phyloP scores from a whole-genome alignment of 2,888 invertebrate genomes.

The Heliconius ethilla region DNA sequence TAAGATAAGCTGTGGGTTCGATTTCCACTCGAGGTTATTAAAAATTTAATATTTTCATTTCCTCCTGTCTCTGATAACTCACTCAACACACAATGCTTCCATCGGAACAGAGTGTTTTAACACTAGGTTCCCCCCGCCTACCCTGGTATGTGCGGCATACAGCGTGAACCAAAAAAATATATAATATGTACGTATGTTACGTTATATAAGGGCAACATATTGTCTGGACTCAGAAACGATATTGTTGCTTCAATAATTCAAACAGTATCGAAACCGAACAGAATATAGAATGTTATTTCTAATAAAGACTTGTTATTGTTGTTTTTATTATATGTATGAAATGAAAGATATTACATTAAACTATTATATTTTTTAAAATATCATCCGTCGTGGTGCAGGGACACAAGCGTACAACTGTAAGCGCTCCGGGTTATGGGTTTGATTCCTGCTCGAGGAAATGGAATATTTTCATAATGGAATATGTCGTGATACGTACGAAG shows the following conservation, averaged over 20 bases:
- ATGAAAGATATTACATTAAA: background rate
- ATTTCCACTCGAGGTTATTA: no score
- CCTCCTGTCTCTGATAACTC: no score
- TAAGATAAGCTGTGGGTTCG: no score
- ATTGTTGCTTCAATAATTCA: constrained; percentile 27
- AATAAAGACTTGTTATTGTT: background rate
- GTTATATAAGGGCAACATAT: constrained; percentile 5
- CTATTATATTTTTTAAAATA: no score
- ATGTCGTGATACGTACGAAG: no score
- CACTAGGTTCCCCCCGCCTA: no score
- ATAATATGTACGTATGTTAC: background rate
- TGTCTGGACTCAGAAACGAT: constrained; percentile 15
- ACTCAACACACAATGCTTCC: no score
- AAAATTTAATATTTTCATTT: no score
- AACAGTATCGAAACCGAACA: constrained; percentile 9
- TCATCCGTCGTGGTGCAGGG: background rate
- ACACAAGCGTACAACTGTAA: background rate
- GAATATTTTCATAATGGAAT: background rate
- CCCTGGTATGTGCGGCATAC: no score
- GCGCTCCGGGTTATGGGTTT: background rate
- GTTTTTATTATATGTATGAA: background rate
- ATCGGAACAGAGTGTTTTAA: no score
- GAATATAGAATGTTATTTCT: constrained; percentile 22
- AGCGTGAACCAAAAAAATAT: background rate
- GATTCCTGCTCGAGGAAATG: background rate